Evolutionary conservation across 2,797 vertebrate genomes (phyloP).

Genomic region (Petrocephalus schoutedeni): DNA sequence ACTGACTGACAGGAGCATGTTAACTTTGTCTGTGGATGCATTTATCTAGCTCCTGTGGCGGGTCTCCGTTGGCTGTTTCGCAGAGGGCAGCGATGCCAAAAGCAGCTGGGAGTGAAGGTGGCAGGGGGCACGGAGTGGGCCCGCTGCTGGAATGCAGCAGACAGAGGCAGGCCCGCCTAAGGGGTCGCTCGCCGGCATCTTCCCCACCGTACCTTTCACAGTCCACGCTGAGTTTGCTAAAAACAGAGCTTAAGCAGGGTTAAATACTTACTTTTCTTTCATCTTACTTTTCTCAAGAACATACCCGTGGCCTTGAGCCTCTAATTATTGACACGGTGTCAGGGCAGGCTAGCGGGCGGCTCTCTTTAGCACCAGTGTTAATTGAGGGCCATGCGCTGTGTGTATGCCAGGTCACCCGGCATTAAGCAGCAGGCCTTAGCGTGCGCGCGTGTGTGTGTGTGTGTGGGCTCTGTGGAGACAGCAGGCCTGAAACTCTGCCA

Average conservation of each 20-base stretch:
- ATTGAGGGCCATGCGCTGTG: background rate
- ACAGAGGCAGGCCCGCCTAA: background rate
- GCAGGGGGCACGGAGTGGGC: background rate
- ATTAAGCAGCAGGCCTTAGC: background rate
- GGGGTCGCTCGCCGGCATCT: background rate
- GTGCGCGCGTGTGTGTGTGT: no score
- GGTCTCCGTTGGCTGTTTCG: background rate
- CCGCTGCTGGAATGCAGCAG: background rate
- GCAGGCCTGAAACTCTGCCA: background rate
- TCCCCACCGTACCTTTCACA: background rate
- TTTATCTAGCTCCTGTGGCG: background rate
- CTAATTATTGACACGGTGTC: background rate
- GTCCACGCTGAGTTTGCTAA: background rate
- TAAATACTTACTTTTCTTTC: background rate
- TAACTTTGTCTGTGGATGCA: background rate
- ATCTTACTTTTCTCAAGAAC: background rate
- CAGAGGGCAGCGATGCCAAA: background rate
- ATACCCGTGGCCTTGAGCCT: background rate
- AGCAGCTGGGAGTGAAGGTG: background rate
- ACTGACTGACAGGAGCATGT: background rate
- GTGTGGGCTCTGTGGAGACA: background rate
- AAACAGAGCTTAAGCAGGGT: background rate
- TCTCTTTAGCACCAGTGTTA: background rate
- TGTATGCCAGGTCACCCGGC: background rate
- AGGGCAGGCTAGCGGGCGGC: background rate